Evolutionary conservation across 2,113 vertebrate species (phyloP), one percentile per base, ranked within the genome.

Genomic region (Pseudolaguvia tuberculata): DNA sequence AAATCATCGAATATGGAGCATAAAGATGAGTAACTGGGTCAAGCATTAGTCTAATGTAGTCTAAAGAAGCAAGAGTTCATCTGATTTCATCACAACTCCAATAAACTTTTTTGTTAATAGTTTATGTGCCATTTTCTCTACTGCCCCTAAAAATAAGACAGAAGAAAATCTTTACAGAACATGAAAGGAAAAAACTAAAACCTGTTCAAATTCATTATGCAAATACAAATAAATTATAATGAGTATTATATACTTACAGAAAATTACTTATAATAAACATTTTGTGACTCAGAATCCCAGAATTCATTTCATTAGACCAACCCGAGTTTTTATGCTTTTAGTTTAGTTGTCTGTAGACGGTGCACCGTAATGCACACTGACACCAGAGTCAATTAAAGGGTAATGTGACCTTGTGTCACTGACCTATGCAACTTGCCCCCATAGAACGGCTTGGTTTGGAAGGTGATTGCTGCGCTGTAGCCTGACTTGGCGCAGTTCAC

Each of bases 371-470:
- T 7, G 45, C 66, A 78, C 39, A 78, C 69, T 27, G 42, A 51
- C 62, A 53, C 29, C 20, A 57, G 53, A 65, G 20, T 21, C 39
- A 52, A 53, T 70, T 76, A 76, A 65, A 11, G n/a, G 11, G 79
- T 71, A 78, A 78, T 63, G 48, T 62, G 57, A 79, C 50, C 62
- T 18, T 5, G 31, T 42, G 65, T 21, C n/a, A 70, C 77, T 76
- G 89, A 97, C 96, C 94, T 93, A 89, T 98, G 96, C 47, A 98
- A 82, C 84, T 94, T 98, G 78, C 97, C 97, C 23, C 97, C 97
- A 1, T 99, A 99, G 81, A 99, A 99, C 0, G 97, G 97, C 78
- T 99, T 99, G 4, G 97, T 99, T 84, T 98, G 97, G 76, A 99
- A 99, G 57, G 94, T 98, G 91, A 99, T 96, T 87, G 93, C 88